Percentiles rank a stretch among this genome's conserved stretches.
Evolutionary conservation across 2,113 vertebrate species (phyloP).

Genomic region (Perccottus glenii): DNA sequence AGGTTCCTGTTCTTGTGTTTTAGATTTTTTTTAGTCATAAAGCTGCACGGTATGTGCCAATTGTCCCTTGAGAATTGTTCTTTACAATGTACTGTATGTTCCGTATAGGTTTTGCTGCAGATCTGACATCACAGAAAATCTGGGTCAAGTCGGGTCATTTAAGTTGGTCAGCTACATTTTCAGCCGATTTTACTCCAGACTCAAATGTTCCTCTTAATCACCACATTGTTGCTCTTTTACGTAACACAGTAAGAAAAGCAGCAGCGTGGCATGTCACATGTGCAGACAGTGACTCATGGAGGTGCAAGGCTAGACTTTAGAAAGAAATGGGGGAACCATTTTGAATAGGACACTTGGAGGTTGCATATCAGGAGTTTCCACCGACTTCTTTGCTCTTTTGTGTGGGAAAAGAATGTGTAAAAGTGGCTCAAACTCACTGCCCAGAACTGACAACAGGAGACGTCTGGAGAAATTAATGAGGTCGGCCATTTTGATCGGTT

Average conservation of each 20-base stretch:
- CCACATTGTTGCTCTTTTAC: neutral
- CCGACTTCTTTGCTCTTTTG: constrained; percentile 1
- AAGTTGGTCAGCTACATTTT: too few relatives aligned
- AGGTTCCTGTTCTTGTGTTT: too few relatives aligned
- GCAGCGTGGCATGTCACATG: neutral
- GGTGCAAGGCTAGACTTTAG: neutral
- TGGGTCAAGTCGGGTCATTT: too few relatives aligned
- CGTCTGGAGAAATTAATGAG: constrained; percentile 76
- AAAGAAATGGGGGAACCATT: neutral
- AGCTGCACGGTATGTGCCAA: too few relatives aligned
- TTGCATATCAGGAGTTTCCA: constrained; percentile 14
- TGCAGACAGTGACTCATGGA: constrained; percentile 31
- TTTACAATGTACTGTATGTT: too few relatives aligned
- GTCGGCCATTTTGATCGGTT: constrained; percentile 63
- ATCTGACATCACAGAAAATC: too few relatives aligned
- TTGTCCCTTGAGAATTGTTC: too few relatives aligned
- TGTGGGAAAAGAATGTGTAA: constrained; percentile 31
- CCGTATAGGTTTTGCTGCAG: too few relatives aligned
- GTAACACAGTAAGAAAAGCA: constrained; percentile 8
- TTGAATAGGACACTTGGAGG: constrained; percentile 26
- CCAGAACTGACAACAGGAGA: constrained; percentile 51
- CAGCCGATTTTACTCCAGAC: too few relatives aligned
- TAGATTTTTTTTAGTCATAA: too few relatives aligned
- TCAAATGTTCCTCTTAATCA: constrained; percentile 2
- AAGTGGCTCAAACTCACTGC: neutral